Conservation (phyloP, 2,797 vertebrate species). For the Oreonectes daqikongensis region DNA sequence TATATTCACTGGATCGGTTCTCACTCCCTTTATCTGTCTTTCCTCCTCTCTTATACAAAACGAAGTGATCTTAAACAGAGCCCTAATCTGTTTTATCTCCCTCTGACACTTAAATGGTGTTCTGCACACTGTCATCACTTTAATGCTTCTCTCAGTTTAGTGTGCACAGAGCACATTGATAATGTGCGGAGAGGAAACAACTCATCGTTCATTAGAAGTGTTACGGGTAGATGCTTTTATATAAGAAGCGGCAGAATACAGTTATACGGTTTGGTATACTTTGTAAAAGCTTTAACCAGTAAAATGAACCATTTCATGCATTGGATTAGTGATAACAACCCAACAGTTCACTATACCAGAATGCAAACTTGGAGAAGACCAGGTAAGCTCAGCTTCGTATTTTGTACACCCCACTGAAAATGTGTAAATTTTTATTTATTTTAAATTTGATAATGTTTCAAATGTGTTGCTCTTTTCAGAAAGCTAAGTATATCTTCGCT, state of each 20-base stretch:
- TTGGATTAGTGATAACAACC: not conserved
- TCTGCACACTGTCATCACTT: conserved; percentile 15
- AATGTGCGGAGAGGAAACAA: conserved; percentile 11
- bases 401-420: not conserved
- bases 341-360: not conserved
- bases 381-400: not conserved
- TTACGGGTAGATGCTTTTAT: not conserved
- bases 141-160: conserved; percentile 37
- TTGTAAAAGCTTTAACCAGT: not conserved
- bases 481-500: too few relatives aligned
- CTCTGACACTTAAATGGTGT: not conserved
- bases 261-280: not conserved
- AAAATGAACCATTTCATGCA: not conserved
- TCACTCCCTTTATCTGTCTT: not conserved
- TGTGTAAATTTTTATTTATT: not conserved
- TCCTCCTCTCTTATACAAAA: not conserved
- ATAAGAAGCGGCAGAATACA: not conserved
- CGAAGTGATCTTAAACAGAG: conserved; percentile 19
- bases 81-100: conserved; percentile 31
- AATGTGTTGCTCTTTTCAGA: not conserved
- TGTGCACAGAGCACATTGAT: not conserved
- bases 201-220: not conserved
- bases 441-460: not conserved
- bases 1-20: not conserved
- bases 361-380: not conserved